A percentile compares a stretch with the other conserved stretches of the same genome.
Evolutionary conservation across 2,113 vertebrate genomes (phyloP).

Genomic region (Callocephalon fimbriatum): DNA sequence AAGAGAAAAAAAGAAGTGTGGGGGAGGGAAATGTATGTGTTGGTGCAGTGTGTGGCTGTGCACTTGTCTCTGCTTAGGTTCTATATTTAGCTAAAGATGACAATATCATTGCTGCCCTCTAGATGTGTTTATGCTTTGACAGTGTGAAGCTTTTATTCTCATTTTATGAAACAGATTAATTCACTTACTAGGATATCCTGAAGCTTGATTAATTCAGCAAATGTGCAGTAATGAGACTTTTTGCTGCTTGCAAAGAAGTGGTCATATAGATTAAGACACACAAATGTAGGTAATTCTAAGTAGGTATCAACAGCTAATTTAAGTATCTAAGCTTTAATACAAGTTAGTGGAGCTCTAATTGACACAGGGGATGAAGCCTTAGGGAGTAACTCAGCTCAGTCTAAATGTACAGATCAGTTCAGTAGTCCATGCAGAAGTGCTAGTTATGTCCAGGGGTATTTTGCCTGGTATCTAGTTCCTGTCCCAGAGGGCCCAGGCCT

Average conservation of each 20-base stretch:
- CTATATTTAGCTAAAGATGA: constrained; percentile 54
- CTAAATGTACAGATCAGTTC: background rate
- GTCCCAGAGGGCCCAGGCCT: background rate
- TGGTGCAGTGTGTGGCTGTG: constrained; percentile 16
- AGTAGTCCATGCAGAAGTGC: background rate
- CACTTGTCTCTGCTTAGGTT: constrained; percentile 32
- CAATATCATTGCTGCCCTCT: constrained; percentile 62
- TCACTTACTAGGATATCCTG: constrained; percentile 28
- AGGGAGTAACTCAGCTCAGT: background rate
- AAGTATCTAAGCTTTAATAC: background rate
- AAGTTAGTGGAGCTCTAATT: background rate
- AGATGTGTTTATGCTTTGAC: constrained; percentile 50
- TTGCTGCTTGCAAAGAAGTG: background rate
- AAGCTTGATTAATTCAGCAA: constrained; percentile 50
- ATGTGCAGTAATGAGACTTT: constrained; percentile 11
- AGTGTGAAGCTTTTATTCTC: constrained; percentile 21
- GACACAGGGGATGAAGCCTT: background rate
- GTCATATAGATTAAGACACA: background rate
- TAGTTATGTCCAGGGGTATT: background rate
- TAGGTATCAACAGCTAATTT: background rate
- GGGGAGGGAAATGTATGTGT: background rate
- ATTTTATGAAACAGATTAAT: constrained; percentile 39
- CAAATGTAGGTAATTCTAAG: background rate
- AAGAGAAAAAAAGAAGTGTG: background rate
- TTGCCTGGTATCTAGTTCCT: background rate